These are phyloP conservation scores for Varanus komodoensis DNA, from an alignment of 2,113 vertebrate genomes.

Conservation along the genomic window DNA sequence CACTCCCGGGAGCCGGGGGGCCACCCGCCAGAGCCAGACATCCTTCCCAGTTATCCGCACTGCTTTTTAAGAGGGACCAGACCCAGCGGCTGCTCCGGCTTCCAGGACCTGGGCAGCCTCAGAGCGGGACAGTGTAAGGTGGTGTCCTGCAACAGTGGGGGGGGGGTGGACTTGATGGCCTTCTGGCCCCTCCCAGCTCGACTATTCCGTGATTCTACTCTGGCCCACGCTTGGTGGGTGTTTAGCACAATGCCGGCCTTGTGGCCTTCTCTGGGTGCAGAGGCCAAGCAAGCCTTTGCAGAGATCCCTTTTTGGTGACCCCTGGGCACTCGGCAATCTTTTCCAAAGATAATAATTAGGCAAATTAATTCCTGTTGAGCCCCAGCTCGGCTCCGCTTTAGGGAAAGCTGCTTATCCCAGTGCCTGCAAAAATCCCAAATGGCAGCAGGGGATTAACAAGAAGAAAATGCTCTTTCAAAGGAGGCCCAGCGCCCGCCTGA, in stretches of 20 bases:
- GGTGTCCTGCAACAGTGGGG: too few relatives aligned
- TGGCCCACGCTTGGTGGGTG: too few relatives aligned
- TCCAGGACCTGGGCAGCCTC: too few relatives aligned
- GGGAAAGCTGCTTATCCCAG: conserved; percentile 42
- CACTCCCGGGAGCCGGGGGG: too few relatives aligned
- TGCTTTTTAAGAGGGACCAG: too few relatives aligned
- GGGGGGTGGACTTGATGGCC: too few relatives aligned
- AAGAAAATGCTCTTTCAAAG: background rate
- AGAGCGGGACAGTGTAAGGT: too few relatives aligned
- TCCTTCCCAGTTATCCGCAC: too few relatives aligned
- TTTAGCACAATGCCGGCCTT: background rate
- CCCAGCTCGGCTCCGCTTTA: conserved; percentile 38
- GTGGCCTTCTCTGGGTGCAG: background rate
- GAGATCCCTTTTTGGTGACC: fast-evolving
- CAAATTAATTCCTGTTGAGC: conserved; percentile 70
- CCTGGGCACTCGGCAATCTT: conserved; percentile 24
- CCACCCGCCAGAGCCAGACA: too few relatives aligned
- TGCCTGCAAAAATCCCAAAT: conserved; percentile 48
- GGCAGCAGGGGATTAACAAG: background rate
- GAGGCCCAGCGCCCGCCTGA: background rate
- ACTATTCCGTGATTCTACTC: too few relatives aligned
- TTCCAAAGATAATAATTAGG: conserved; percentile 60
- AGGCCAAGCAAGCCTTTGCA: background rate
- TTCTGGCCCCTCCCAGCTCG: too few relatives aligned
- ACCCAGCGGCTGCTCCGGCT: too few relatives aligned